Percentiles rank a stretch among this genome's conserved stretches.
These are phyloP conservation scores for Pyrrhia umbra DNA, from an alignment of 2,888 invertebrate species.

Conservation along the genomic window DNA sequence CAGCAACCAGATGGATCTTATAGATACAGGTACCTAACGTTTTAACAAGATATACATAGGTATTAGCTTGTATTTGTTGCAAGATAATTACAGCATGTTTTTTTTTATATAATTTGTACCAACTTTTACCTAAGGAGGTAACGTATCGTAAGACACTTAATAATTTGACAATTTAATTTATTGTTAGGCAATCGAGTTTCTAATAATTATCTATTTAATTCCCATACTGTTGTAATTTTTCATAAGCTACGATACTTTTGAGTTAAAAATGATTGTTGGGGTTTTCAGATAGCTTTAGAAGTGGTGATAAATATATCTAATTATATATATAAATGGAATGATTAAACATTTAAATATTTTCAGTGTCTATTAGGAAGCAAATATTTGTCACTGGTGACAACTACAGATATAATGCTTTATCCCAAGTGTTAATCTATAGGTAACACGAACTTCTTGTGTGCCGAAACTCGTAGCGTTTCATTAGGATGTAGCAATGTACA, in stretches of 20 bases:
- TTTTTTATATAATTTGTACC: too few relatives aligned
- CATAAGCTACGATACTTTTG: not conserved
- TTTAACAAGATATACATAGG: too few relatives aligned
- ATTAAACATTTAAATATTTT: slow-evolving; percentile 29
- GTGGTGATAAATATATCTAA: slow-evolving; percentile 10
- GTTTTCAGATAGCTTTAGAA: not conserved
- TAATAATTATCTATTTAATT: too few relatives aligned
- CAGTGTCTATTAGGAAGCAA: slow-evolving; percentile 10
- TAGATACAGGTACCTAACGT: slow-evolving; percentile 92
- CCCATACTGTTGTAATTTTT: not conserved
- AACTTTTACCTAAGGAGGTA: too few relatives aligned
- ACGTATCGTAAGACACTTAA: too few relatives aligned
- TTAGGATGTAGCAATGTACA: not conserved
- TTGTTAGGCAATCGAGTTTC: too few relatives aligned
- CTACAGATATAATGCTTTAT: slow-evolving; percentile 16
- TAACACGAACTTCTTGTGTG: not conserved
- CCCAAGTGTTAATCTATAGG: slow-evolving; percentile 19
- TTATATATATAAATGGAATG: slow-evolving; percentile 14
- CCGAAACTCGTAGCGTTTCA: not conserved
- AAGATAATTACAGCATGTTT: too few relatives aligned
- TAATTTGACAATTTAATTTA: too few relatives aligned
- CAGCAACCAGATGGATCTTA: slow-evolving; percentile 93
- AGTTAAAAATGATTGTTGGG: too few relatives aligned
- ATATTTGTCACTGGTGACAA: slow-evolving; percentile 35
- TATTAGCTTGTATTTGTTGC: too few relatives aligned